Evolutionary conservation across 2,888 invertebrate species (phyloP), one percentile per base, ranked within the genome.

Genomic region (Eupithecia tripunctaria): DNA sequence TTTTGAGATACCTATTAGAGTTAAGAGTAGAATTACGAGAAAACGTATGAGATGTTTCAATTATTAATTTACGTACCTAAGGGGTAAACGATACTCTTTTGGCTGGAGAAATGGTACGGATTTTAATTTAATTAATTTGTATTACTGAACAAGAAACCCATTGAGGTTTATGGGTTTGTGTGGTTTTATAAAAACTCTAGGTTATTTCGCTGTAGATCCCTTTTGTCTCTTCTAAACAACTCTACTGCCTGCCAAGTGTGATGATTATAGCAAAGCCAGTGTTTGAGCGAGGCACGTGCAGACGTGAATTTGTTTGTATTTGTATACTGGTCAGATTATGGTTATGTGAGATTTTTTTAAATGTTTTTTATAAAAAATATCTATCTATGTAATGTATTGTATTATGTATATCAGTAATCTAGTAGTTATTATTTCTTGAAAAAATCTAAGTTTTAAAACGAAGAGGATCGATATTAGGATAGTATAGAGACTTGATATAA

Each of bases 1-100:
- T 63, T 63, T 63, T n/a, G 62, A 32, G 62, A 63, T 63, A 36
- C 62, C 21, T 60, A 63, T 63, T 63, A 63, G 67, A 47, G 21
- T 18, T 51, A 8, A 70, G 73, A 38, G 65, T 68, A 67, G 56
- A 51, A 64, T 65, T 75, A 75, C 72, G 64, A 60, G 67, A 70
- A 38, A 69, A 25, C 62, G 36, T 59, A 51, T 41, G 41, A 29
- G 62, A 68, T 43, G 29, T 21, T 32, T 62, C 25, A 67, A 68
- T 68, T 43, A 60, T 62, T 59, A 63, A 36, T 64, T 64, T 64
- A 36, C 63, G n/a, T n/a, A 36, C 63, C 36, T n/a, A 38, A 21
- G 1, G 14, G 29, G 21, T 21, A 64, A 64, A 38, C 25, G 64
- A 64, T 64, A 64, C 64, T 64, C 41, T 36, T 36, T n/a, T 2